Evolutionary conservation across 2,113 vertebrate genomes (phyloP), one percentile per base, ranked within the genome.

Genomic region (Bostrychus sinensis): DNA sequence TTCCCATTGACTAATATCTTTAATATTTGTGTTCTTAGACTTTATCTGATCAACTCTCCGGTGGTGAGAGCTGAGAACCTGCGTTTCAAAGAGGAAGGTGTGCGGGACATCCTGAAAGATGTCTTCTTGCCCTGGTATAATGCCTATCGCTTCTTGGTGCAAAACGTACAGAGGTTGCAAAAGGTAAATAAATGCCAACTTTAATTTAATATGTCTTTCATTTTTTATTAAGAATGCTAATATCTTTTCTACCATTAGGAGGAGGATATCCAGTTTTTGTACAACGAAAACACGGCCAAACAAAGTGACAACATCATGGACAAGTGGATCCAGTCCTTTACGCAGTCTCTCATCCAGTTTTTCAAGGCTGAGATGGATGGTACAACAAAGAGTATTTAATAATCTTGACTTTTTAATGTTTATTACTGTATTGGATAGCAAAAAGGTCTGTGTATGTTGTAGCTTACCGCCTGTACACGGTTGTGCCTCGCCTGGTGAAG

Each of bases 71-170:
- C 97, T 48, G 97, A 99, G 77, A 99, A 99, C 72, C 89, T 99
- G 69, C 93, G 96, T 51, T 99, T 99, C 82, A 98, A 98, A 81
- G 96, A 99, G 78, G 97, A 99, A 0, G 97, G 97, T 0, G 97
- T 99, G 11, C 91, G 95, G 20, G 97, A 98, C 1, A 88, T 99
- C 58, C 83, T 99, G 62, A 99, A 99, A 84, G 97, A 99, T 17
- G 97, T 99, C n/a, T 95, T 99, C 80, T 83, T 99, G 72, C 97
- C 97, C 0, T 99, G 97, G 97, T 99, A 98, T 81, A 99, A 99
- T 0, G 97, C 97, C 0, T 99, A 98, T 64, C 96, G 97, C 82
- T 98, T 99, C 79, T 92, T 99, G 56, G 89, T 96, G 70, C 97
- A 99, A 89, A 99, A 98, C 0, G 78, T 98, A 3, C 91, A 95